Evolutionary conservation across 2,113 vertebrate genomes (phyloP), one percentile per base, ranked within the genome.

Genomic region (Phalacrocorax aristotelis): DNA sequence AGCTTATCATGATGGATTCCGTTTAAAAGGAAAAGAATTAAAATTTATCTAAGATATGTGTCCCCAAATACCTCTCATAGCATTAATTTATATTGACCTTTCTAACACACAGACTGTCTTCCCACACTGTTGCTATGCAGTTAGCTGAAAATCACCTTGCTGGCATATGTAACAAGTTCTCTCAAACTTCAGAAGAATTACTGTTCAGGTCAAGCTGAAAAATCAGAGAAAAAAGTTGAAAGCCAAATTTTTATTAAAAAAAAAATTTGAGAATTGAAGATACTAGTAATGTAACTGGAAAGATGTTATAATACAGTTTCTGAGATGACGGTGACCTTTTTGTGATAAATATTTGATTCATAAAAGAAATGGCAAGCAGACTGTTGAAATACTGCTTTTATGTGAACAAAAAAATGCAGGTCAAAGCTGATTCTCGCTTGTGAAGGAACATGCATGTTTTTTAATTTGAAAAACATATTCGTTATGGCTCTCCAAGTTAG

Each of bases 1-100:
- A 91, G 38, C 60, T 90, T 95, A 81, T 84, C 80, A 36, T 90
- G 44, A 84, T 36, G 72, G 69, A 89, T 42, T 64, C 90, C 44
- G 82, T 96, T 97, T 95, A 86, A 89, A 96, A 93, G 48, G 68
- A 92, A 93, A 93, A 93, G 7, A 86, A 83, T 83, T 88, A 83
- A 89, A 94, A 94, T 90, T 90, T 93, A 90, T 90, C 83, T 82
- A 42, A 95, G 55, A 81, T 86, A 80, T 38, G 52, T 92, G 70
- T 84, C 66, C 65, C 74, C 81, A 92, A 76, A 95, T 92, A 76
- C 83, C 61, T 89, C 30, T 95, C 48, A 68, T 36, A 92, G 61
- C 74, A 77, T 83, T 77, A 36, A 70, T 77, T 94, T 89, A 78
- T 82, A 69, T 15, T 78, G 68, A 66, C 62, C 70, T 93, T 95